These are phyloP conservation scores for Myocastor coypus DNA, from an alignment of 2,113 vertebrate genomes.

Conservation along the genomic window DNA sequence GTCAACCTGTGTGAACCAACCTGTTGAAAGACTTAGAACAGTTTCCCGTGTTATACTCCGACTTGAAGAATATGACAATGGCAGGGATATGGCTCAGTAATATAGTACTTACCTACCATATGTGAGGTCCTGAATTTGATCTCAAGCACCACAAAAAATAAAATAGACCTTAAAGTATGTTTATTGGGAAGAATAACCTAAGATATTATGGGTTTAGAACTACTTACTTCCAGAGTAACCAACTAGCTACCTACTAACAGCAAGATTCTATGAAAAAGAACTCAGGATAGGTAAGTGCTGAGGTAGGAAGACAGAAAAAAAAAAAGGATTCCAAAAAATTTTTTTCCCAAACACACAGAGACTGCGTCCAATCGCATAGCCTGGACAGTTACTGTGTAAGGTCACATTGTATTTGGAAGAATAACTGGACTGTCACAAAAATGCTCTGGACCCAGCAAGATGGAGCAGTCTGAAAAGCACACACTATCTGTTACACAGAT, in stretches of 20 bases:
- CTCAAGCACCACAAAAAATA: neutral
- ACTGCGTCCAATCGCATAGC: neutral
- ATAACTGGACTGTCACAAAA: neutral
- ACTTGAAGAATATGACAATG: neutral
- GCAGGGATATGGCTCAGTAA: neutral
- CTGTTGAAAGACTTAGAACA: neutral
- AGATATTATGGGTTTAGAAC: neutral
- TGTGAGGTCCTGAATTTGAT: neutral
- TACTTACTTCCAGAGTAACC: neutral
- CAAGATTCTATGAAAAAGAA: neutral
- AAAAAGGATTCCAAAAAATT: neutral
- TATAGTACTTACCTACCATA: neutral
- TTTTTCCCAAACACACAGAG: neutral
- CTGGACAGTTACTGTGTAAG: neutral
- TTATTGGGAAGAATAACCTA: slow-evolving; percentile 4
- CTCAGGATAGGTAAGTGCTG: neutral
- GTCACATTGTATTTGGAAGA: neutral
- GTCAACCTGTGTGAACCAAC: neutral
- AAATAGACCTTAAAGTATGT: neutral
- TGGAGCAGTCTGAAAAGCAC: neutral
- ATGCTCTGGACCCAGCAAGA: neutral
- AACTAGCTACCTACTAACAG: neutral
- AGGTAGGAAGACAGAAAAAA: neutral
- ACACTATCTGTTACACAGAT: slow-evolving; percentile 22
- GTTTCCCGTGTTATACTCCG: neutral